phyloP scores from a whole-genome alignment of 2,888 invertebrate genomes.

The Griposia aprilina region DNA sequence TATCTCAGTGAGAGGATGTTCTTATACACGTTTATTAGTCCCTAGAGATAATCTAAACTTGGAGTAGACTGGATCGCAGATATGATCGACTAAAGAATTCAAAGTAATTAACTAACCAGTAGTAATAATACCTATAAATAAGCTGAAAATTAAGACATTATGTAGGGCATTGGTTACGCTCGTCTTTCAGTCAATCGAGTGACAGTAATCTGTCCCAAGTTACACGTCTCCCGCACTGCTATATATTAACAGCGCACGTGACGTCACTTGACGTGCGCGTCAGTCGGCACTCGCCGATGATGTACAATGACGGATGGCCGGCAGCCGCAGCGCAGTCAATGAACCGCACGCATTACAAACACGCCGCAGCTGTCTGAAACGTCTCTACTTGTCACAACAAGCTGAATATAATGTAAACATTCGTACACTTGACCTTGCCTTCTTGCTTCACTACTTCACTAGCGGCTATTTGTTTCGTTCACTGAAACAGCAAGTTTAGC shows the following conservation, averaged over 20 bases:
- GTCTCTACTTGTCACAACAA: slow-evolving; percentile 39
- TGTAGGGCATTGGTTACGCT: background rate
- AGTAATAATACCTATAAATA: no score
- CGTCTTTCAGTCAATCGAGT: background rate
- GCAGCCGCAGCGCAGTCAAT: background rate
- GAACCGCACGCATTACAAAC: slow-evolving; percentile 13
- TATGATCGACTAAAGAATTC: background rate
- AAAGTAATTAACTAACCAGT: background rate
- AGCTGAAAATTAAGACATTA: slow-evolving; percentile 4
- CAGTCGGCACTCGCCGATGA: slow-evolving; percentile 3
- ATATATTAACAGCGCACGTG: background rate
- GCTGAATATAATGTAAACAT: slow-evolving; percentile 29
- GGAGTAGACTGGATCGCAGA: background rate
- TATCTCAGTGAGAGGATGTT: background rate
- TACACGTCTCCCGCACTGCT: background rate
- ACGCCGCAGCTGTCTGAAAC: slow-evolving; percentile 26
- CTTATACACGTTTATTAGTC: slow-evolving; percentile 4
- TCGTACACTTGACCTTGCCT: slow-evolving; percentile 38
- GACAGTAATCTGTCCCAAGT: slow-evolving; percentile 1
- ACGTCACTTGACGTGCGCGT: background rate
- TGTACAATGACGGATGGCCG: slow-evolving; percentile 28
- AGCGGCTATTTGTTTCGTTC: background rate
- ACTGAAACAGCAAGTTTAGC: background rate
- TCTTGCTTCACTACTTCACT: background rate
- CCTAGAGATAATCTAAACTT: background rate